Percentiles rank a stretch among this genome's conserved stretches.
These are phyloP conservation scores for Corythoichthys intestinalis DNA, from an alignment of 2,113 vertebrate genomes.

Conservation along the genomic window DNA sequence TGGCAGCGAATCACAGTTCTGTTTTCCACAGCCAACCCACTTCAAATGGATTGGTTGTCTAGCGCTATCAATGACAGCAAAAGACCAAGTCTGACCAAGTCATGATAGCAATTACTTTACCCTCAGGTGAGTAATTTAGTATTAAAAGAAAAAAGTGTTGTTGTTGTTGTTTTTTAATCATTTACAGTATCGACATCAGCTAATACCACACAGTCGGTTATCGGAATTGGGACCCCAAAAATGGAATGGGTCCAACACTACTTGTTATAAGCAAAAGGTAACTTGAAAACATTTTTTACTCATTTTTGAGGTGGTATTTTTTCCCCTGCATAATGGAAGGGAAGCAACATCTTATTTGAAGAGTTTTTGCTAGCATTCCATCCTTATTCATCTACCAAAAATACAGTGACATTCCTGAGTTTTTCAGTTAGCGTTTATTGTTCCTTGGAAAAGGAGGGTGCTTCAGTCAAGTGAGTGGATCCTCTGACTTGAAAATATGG, in stretches of 20 bases:
- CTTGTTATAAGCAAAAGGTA: conserved; percentile 32
- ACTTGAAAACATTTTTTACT: background rate
- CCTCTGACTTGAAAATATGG: background rate
- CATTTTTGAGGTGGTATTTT: background rate
- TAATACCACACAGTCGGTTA: too few relatives aligned
- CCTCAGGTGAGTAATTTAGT: too few relatives aligned
- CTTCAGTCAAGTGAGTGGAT: background rate
- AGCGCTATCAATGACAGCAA: too few relatives aligned
- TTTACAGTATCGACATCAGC: too few relatives aligned
- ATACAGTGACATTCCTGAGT: conserved; percentile 27
- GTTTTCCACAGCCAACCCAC: too few relatives aligned
- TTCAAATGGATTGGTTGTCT: too few relatives aligned
- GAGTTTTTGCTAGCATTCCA: conserved; percentile 27
- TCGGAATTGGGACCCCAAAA: too few relatives aligned
- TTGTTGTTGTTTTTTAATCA: too few relatives aligned
- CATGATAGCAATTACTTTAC: too few relatives aligned
- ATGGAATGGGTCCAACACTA: conserved; percentile 23
- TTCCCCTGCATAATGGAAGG: background rate
- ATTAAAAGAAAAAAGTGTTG: too few relatives aligned
- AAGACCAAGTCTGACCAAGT: too few relatives aligned
- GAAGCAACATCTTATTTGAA: conserved; percentile 1
- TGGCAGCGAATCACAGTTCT: too few relatives aligned
- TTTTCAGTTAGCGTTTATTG: conserved; percentile 19
- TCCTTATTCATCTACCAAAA: conserved; percentile 11
- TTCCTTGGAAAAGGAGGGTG: conserved; percentile 10